Base-by-base conservation (phyloP, 2,797 vertebrate species). In the Chelidonichthys spinosus region DNA sequence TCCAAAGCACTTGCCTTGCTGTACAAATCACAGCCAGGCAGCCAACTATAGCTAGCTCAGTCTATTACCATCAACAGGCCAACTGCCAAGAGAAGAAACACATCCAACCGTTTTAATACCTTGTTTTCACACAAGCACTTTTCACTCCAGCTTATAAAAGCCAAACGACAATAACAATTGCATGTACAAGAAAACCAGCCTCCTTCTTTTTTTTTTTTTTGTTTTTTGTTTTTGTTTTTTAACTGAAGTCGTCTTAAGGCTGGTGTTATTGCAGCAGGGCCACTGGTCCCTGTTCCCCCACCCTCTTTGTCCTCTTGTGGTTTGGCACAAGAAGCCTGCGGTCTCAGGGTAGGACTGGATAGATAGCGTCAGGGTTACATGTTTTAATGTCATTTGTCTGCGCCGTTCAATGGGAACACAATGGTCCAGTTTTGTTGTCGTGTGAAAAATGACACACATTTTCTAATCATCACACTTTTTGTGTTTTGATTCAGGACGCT, bases 41-140 rank as follows among this genome's bases (percentile, higher is more conserved):
- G 88, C 85, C 87, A 88, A 89, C 87, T 89, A 87, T 87, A 89
- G 83, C 87, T 86, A 88, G 78, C 85, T 84, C 60, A 39, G 73
- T 88, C 89, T 87, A 83, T 90, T 89, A 85, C 79, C 77, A 85
- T 79, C 83, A 76, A 66, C 86, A 86, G 88, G 89, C 83, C 59
- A 25, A 79, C 87, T 89, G 92, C 89, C 92, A 93, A 81, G 62
- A 66, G 43, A 75, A 85, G 84, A 87, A 90, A 92, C 79, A 85
- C 85, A 87, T 88, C 87, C 89, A 89, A 88, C 89, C 72, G 79
- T 92, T 92, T 92, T 90, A 92, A 93, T 92, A 92, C 88, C 89
- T 92, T 92, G 90, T 90, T 91, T 93, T 93, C 86, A 91, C 91
- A 89, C 87, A 83, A 88, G 81, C 79, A 85, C 68, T 87, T 89